phyloP scores from a whole-genome alignment of 2,888 invertebrate genomes.

The Uropetala carovei region DNA sequence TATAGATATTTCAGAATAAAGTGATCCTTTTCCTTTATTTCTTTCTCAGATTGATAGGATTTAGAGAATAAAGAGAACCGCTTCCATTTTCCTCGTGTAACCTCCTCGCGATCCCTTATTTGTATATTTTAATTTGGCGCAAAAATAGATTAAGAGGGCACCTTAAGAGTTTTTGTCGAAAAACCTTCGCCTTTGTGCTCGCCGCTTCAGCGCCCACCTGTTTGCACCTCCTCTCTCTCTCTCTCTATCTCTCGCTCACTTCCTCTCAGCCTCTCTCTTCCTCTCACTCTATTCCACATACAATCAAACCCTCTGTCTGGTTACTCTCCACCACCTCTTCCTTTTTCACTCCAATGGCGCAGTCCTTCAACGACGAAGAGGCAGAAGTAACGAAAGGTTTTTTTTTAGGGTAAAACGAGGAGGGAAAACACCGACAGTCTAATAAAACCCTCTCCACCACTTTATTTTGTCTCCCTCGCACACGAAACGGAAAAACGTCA shows the following conservation, averaged over 20 bases:
- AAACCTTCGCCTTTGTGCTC: conserved; percentile 49
- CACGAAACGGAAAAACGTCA: neutral
- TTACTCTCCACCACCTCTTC: neutral
- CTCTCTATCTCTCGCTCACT: neutral
- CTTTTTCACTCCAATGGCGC: neutral
- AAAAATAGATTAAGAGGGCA: conserved; percentile 42
- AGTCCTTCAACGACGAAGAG: neutral
- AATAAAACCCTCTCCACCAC: neutral
- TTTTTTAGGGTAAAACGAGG: neutral
- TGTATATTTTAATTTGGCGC: conserved; percentile 14
- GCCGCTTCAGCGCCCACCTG: conserved; percentile 64
- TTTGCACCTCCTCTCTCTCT: conserved; percentile 52
- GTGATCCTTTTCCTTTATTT: neutral
- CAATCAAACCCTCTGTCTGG: neutral
- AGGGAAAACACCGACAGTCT: neutral
- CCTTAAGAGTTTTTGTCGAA: conserved; percentile 53
- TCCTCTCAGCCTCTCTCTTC: neutral
- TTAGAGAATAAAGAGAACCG: neutral
- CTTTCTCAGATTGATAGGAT: conserved; percentile 1
- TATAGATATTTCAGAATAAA: neutral
- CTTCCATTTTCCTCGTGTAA: neutral
- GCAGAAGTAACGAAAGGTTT: neutral
- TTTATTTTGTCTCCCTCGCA: neutral
- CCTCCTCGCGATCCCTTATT: neutral
- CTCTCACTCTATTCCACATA: conserved; percentile 23